Base-by-base conservation (phyloP, 2,888 invertebrate species). In the Erynnis tages region DNA sequence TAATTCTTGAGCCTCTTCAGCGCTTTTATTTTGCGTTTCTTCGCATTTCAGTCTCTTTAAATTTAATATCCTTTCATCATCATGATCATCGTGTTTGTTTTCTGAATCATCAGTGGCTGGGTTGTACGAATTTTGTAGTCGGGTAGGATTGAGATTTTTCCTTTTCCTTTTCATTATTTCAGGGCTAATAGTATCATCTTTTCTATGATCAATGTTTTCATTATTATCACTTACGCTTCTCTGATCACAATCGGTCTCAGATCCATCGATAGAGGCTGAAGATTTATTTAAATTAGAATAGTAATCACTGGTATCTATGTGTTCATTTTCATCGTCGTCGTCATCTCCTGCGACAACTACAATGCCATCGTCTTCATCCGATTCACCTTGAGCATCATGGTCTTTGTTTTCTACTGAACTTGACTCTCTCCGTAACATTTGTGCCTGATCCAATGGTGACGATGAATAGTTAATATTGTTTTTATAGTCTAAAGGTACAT, bases 101-200 rank as follows among this genome's bases (percentile, higher is more conserved):
- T 66, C 65, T 1, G 59, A 55, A 21, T 70, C 63, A 30, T 64
- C 61, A 54, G 67, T 74, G 41, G 76, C 77, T 2, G 67, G 58
- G 14, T 61, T 61, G 38, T 69, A 70, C 46, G 67, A 76, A 49
- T 77, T 82, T n/a, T 95, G 93, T 71, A 96, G 93, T 57, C 95
- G 92, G 1, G 94, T 96, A 0, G 97, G 97, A 75, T 97, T 97
- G 65, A 95, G 93, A 65, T 94, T 96, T 84, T 97, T 97, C 19
- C 97, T 91, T 79, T 97, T 97, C 49, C 96, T 91, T 70, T 94
- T 94, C 68, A 91, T 93, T n/a, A 93, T 91, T 66, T 92, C 91
- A 19, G 91, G 88, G 56, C 85, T 90, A 35, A 77, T 71, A 7
- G 67, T 57, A 61, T 91, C 91, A 60, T 91, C 91, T 79, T 92